A percentile compares a stretch with the other conserved stretches of the same genome.
Evolutionary conservation across 2,797 vertebrate species (phyloP).

Genomic region (Muraenolepis orangiensis): DNA sequence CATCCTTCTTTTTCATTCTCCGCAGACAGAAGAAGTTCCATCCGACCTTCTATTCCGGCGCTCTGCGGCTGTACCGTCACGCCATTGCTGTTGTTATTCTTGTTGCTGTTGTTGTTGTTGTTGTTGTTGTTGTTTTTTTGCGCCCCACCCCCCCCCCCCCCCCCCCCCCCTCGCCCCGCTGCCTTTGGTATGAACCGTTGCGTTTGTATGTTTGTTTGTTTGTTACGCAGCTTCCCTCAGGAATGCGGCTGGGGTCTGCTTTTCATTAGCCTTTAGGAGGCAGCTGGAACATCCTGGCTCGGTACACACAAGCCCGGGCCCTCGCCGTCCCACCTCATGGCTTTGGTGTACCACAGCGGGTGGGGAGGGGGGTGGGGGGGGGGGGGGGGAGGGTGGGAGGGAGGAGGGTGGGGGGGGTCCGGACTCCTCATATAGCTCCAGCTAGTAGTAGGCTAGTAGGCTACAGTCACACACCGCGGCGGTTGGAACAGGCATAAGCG

Average conservation of each 20-base stretch:
- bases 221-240: conserved; percentile 46
- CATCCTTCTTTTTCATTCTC: conserved; percentile 30
- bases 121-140: no score
- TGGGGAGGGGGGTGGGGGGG: no score
- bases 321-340: no score
- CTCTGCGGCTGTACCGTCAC: conserved; percentile 50
- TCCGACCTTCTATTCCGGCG: conserved; percentile 30
- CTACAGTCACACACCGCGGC: no score
- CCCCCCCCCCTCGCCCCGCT: conserved; percentile 47
- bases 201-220: conserved; percentile 29
- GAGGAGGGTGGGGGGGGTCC: no score
- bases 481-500: no score
- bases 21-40: conserved; percentile 13
- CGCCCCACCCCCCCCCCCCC: conserved; percentile 52
- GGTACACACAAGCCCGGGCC: no score
- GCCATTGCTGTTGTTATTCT: no score
- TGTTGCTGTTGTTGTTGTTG: conserved; percentile 51
- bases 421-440: no score
- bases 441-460: no score
- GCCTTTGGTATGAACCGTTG: conserved; percentile 44
- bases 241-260: conserved; percentile 58
- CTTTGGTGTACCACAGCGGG: no score
- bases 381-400: no score
- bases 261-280: conserved; percentile 63
- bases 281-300: conserved; percentile 19